Percentiles rank a stretch among this genome's conserved stretches.
These are phyloP conservation scores for Mactra quadrangularis DNA, from an alignment of 1,140 invertebrate species.

Conservation along the genomic window DNA sequence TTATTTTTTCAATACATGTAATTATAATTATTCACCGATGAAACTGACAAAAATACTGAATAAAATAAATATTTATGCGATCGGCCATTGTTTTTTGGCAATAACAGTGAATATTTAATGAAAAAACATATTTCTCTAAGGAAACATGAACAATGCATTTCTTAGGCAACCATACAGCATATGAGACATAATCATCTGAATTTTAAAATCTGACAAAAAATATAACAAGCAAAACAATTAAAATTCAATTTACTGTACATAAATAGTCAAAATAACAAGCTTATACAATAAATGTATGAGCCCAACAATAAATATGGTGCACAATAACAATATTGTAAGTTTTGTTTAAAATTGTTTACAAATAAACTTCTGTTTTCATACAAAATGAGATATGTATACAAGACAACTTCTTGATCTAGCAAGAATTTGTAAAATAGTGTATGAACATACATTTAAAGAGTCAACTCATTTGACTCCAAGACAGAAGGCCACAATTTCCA, in stretches of 20 bases:
- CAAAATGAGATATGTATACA: slow-evolving; percentile 45
- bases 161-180: too few relatives aligned
- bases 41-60: too few relatives aligned
- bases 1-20: too few relatives aligned
- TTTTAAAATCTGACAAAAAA: background rate
- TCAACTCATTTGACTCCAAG: background rate
- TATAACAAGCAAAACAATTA: slow-evolving; percentile 19
- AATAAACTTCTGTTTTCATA: slow-evolving; percentile 27
- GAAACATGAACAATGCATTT: too few relatives aligned
- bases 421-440: slow-evolving; percentile 53
- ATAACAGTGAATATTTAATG: too few relatives aligned
- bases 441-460: slow-evolving; percentile 28
- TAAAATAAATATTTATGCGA: too few relatives aligned
- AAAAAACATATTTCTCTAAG: too few relatives aligned
- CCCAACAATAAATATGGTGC: slow-evolving; percentile 10
- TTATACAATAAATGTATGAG: background rate
- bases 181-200: too few relatives aligned
- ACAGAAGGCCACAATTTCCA: slow-evolving; percentile 46
- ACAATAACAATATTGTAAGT: slow-evolving; percentile 19
- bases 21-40: too few relatives aligned
- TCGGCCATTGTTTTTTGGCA: too few relatives aligned
- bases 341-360: slow-evolving; percentile 24
- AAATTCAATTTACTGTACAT: slow-evolving; percentile 23
- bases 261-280: slow-evolving; percentile 10
- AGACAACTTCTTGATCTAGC: slow-evolving; percentile 53